Evolutionary conservation across 2,113 vertebrate species (phyloP).

Genomic region (Leptocoma aspasia): DNA sequence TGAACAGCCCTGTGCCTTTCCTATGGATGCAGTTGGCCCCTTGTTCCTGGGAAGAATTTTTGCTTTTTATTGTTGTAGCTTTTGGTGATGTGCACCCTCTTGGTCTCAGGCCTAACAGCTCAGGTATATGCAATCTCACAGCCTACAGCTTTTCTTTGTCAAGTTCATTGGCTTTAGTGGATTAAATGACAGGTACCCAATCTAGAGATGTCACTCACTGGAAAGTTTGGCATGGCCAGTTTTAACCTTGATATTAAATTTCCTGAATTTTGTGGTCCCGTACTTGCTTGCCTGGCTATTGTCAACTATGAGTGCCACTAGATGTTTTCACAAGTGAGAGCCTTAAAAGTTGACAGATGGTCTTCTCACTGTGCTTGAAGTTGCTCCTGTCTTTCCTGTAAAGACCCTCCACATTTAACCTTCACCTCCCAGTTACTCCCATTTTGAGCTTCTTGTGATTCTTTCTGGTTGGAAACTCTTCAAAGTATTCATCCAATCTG

Average conservation of each 20-base stretch:
- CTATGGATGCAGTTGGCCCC: background rate
- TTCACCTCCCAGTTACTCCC: background rate
- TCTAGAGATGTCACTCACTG: background rate
- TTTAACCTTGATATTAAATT: background rate
- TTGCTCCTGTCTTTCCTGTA: background rate
- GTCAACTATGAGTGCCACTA: background rate
- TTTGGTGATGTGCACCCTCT: background rate
- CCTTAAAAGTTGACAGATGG: background rate
- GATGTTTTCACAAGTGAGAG: background rate
- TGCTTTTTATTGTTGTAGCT: background rate
- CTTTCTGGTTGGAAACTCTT: background rate
- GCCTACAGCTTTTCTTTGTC: background rate
- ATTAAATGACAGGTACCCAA: background rate
- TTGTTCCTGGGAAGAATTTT: background rate
- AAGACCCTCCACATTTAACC: background rate
- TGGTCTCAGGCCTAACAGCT: background rate
- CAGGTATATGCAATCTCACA: background rate
- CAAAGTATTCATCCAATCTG: background rate
- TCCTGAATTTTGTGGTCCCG: background rate
- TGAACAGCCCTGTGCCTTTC: background rate
- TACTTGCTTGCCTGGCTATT: background rate
- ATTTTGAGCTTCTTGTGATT: background rate
- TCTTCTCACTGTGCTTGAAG: background rate
- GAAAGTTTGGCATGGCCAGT: background rate
- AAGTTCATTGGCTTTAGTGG: background rate